Evolutionary conservation across 2,888 invertebrate genomes (phyloP).

Genomic region (Steinernema scapterisci): DNA sequence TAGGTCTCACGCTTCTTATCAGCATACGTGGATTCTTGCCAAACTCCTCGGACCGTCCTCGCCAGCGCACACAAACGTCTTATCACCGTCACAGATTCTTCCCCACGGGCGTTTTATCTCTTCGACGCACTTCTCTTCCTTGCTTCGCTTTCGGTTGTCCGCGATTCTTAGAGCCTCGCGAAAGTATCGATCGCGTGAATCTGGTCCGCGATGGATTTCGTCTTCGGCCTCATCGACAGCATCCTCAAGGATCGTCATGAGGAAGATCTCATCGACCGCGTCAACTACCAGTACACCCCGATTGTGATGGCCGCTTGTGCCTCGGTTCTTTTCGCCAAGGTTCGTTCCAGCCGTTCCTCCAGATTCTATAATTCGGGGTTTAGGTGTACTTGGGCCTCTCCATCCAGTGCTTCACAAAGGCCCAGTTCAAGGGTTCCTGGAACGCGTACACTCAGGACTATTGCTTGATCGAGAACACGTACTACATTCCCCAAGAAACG

Average conservation of each 20-base stretch:
- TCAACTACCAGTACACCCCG: constrained; percentile 53
- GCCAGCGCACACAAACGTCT: too few species aligned
- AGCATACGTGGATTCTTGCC: too few species aligned
- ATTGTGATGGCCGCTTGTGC: constrained; percentile 47
- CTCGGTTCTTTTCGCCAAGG: constrained; percentile 50
- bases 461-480: constrained; percentile 71
- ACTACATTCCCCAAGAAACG: constrained; percentile 58
- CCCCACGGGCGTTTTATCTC: neutral
- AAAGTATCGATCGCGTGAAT: neutral
- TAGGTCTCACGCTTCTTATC: too few species aligned
- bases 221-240: constrained; percentile 35
- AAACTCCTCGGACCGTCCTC: too few species aligned
- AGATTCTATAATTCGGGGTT: neutral
- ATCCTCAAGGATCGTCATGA: constrained; percentile 45
- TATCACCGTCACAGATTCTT: neutral
- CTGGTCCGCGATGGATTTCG: constrained; percentile 3
- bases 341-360: constrained; percentile 25
- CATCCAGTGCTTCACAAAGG: constrained; percentile 65
- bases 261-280: constrained; percentile 50
- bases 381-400: constrained; percentile 56
- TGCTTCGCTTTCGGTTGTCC: neutral
- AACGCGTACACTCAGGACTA: constrained; percentile 71
- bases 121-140: neutral
- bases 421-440: constrained; percentile 68
- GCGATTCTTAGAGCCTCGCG: neutral